Percentiles rank a stretch among this genome's conserved stretches.
These are phyloP conservation scores for Diadegma fenestrale DNA, from an alignment of 2,888 invertebrate species.

Conservation along the genomic window DNA sequence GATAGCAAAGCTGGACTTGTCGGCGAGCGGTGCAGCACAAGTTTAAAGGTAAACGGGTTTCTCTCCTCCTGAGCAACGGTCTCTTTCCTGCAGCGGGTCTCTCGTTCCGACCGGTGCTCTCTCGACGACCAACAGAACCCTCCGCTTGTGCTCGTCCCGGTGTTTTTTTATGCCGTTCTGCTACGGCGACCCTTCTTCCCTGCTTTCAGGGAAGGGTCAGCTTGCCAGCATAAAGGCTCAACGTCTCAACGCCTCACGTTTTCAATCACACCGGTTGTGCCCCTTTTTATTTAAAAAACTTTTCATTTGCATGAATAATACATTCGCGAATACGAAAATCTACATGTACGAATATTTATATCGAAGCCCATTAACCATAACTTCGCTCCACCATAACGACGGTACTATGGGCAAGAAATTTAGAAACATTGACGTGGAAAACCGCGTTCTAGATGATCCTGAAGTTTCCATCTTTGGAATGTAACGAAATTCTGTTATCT, in stretches of 20 bases:
- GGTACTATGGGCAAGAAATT: neutral
- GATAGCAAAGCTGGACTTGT: constrained; percentile 41
- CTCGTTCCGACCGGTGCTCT: constrained; percentile 40
- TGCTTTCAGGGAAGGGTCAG: neutral
- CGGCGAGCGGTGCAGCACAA: constrained; percentile 63
- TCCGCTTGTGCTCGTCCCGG: constrained; percentile 8
- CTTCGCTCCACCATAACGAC: neutral
- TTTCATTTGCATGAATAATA: neutral
- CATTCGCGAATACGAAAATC: constrained; percentile 4
- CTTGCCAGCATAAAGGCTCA: neutral
- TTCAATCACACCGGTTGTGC: neutral
- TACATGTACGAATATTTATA: constrained; percentile 3
- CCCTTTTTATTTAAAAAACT: neutral
- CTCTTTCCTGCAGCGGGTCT: constrained; percentile 68
- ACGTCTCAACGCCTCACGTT: neutral
- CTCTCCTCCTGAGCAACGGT: constrained; percentile 72
- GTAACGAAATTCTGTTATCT: too few species aligned
- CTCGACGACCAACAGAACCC: constrained; percentile 42
- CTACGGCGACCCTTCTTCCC: constrained; percentile 4
- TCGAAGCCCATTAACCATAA: neutral
- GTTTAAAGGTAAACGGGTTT: constrained; percentile 83
- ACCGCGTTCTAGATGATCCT: too few species aligned
- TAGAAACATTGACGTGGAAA: neutral
- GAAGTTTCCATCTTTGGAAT: too few species aligned
- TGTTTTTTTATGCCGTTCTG: constrained; percentile 23